Evolutionary conservation across 1,140 invertebrate genomes (phyloP).

Genomic region (Magallana ariakensis): DNA sequence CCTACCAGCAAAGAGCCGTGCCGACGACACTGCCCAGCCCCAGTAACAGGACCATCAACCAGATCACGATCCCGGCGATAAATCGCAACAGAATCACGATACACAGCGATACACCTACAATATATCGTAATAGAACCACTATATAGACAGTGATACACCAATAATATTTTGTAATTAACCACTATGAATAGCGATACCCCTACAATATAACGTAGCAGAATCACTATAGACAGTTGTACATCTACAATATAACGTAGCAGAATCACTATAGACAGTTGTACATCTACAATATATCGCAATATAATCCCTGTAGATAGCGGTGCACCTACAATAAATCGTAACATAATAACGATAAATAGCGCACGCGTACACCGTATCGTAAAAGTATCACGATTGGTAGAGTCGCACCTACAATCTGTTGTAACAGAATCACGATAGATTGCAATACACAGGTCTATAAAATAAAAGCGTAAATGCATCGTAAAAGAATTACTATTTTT

Average conservation of each 20-base stretch:
- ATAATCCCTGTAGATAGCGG: conserved; percentile 83
- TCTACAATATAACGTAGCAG: conserved; percentile 75
- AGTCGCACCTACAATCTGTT: conserved; percentile 82
- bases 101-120: conserved; percentile 82
- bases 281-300: conserved; percentile 81
- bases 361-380: no score
- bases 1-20: conserved; percentile 68
- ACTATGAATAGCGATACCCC: no score
- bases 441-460: conserved; percentile 82
- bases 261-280: no score
- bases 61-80: conserved; percentile 81
- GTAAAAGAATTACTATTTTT: no score
- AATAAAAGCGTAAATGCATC: no score
- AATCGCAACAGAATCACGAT: conserved; percentile 84
- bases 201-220: conserved; percentile 85
- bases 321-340: conserved; percentile 79
- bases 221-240: conserved; percentile 82
- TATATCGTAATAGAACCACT: neutral
- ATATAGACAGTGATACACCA: no score
- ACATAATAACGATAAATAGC: no score
- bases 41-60: conserved; percentile 63
- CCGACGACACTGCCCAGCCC: conserved; percentile 60
- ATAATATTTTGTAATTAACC: no score
- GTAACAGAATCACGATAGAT: conserved; percentile 83
- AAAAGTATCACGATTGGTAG: no score